phyloP scores from a whole-genome alignment of 2,888 invertebrate genomes.

The Gymnosoma rotundatum region DNA sequence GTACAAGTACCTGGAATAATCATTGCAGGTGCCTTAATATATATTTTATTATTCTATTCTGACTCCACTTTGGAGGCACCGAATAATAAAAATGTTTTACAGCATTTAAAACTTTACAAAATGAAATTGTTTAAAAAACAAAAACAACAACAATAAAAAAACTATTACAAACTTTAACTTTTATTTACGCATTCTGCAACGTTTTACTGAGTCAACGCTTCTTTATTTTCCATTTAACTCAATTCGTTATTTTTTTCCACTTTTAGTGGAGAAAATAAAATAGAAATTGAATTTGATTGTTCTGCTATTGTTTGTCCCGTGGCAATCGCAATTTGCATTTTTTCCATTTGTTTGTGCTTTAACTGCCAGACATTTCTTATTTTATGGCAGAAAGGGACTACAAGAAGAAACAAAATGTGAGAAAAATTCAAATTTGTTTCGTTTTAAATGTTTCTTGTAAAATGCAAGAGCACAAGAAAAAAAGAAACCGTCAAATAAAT shows the following conservation, averaged over 20 bases:
- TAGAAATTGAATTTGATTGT: constrained; percentile 56
- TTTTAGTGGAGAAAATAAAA: constrained; percentile 9
- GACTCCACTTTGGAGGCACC: too few relatives aligned
- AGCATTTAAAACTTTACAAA: background rate
- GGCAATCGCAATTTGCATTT: constrained; percentile 59
- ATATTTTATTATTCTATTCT: too few relatives aligned
- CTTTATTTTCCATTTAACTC: background rate
- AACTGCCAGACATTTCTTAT: constrained; percentile 4
- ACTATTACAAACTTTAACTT: background rate
- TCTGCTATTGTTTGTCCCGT: constrained; percentile 59
- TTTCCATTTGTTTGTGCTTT: constrained; percentile 35
- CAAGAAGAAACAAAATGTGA: background rate
- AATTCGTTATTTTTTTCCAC: background rate
- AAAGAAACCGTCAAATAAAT: constrained; percentile 15
- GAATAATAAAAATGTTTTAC: background rate
- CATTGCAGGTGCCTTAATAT: too few relatives aligned
- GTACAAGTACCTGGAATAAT: too few relatives aligned
- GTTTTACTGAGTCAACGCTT: background rate
- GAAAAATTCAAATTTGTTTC: background rate
- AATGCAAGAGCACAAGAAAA: background rate
- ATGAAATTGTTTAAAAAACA: background rate
- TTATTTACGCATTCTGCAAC: background rate
- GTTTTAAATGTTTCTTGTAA: background rate
- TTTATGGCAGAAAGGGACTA: background rate
- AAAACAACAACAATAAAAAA: background rate